A percentile compares a stretch with the other conserved stretches of the same genome.
phyloP scores from a whole-genome alignment of 2,797 vertebrate species.

The Hephaestus fuliginosus region DNA sequence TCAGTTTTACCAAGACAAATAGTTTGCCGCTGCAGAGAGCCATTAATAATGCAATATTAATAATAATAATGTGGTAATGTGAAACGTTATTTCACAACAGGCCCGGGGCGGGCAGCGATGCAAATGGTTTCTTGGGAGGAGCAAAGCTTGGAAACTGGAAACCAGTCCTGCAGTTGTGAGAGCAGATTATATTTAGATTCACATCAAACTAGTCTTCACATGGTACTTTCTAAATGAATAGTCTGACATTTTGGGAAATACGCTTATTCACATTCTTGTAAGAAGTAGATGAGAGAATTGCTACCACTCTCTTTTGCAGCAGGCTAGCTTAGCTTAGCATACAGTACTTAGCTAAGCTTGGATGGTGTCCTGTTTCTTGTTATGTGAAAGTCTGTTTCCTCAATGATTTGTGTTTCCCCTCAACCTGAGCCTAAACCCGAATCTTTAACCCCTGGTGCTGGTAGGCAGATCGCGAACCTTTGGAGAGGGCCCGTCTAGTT shows the following conservation, averaged over 20 bases:
- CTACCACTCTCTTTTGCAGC: background rate
- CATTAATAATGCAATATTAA: conserved; percentile 43
- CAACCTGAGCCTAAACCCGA: background rate
- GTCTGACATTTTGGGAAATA: background rate
- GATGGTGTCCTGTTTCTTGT: no score
- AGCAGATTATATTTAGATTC: conserved; percentile 1
- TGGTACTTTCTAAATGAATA: background rate
- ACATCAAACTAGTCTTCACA: background rate
- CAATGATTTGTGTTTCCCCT: background rate
- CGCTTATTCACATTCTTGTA: background rate
- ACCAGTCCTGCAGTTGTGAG: conserved; percentile 15
- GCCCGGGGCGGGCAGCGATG: conserved; percentile 18
- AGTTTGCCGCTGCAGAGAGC: conserved; percentile 37
- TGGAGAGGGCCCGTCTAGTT: background rate
- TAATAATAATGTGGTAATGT: conserved; percentile 28
- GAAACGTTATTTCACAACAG: conserved; percentile 34
- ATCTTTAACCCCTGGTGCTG: background rate
- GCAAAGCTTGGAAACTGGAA: conserved; percentile 38
- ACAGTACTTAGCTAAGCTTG: no score
- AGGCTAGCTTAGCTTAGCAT: background rate
- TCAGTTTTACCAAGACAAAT: conserved; percentile 49
- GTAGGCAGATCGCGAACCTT: background rate
- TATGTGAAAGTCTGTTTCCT: no score
- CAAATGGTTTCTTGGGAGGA: conserved; percentile 13
- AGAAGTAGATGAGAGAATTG: background rate